Evolutionary conservation across 2,888 invertebrate genomes (phyloP), one percentile per base, ranked within the genome.

Genomic region (Eucera pruinosa): DNA sequence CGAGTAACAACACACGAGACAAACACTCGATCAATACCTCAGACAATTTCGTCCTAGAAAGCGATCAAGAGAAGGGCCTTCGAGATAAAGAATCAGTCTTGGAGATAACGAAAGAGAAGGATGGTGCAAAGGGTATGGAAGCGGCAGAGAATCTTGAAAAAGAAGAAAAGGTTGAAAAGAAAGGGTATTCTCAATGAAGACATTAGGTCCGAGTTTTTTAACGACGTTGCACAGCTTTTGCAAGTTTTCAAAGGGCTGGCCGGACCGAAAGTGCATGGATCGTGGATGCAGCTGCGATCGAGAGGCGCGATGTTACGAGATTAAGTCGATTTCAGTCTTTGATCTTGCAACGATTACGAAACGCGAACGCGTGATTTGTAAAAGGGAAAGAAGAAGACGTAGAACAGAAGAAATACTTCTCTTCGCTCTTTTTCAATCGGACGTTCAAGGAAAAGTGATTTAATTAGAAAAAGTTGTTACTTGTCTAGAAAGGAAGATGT

Each of bases 201-300:
- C 80, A 65, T 47, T 67, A 45, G 70, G 74, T 79, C 54, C 64
- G 66, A 80, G 75, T 57, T 79, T 80, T 79, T 79, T 75, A 80
- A 80, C 80, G 80, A 79, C 75, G 75, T 80, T 80, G 60, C 65
- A n/a, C n/a, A 57, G 30, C 70, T 65, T 58, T 45, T n/a, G 41
- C 64, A 25, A 80, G 66, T 75, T 73, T 50, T 25, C 55, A 43
- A 48, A 65, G 47, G 41, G 48, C 43, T 25, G 50, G 27, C 43
- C 48, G 61, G 50, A 6, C 47, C 58, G 50, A 50, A 52, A 64
- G 27, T 39, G 18, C 25, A 50, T n/a, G 33, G 25, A 27, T 13
- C 20, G 20, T 18, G 6, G 45, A 61, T 33, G 20, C 6, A 47
- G 47, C 45, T 13, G 50, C 18, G 39, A 52, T 50, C 5, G 13